Evolutionary conservation across 2,113 vertebrate genomes (phyloP).

Genomic region (Phaethon lepturus): DNA sequence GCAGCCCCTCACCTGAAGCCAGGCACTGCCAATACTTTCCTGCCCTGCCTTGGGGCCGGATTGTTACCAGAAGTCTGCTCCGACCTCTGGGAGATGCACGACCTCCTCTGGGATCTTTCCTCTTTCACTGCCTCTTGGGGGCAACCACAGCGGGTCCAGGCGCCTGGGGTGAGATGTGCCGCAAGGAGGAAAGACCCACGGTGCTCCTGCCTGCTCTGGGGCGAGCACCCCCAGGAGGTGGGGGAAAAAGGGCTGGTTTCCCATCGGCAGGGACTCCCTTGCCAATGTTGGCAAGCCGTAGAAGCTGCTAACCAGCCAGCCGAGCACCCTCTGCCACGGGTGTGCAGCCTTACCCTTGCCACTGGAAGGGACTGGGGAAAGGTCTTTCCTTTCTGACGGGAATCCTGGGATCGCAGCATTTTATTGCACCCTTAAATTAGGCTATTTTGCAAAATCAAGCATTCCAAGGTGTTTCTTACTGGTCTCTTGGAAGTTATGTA

Average conservation of each 20-base stretch:
- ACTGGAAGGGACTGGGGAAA: neutral
- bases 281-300: neutral
- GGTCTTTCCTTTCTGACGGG: neutral
- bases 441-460: neutral
- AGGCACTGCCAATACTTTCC: neutral
- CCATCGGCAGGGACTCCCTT: neutral
- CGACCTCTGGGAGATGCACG: neutral
- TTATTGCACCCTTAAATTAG: fast-evolving
- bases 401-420: neutral
- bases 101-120: neutral
- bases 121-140: neutral
- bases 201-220: neutral
- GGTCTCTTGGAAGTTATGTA: neutral
- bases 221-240: fast-evolving
- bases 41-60: neutral
- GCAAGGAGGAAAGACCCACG: neutral
- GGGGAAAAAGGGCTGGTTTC: neutral
- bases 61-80: neutral
- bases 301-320: neutral
- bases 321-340: neutral
- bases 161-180: fast-evolving
- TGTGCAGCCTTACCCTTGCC: neutral
- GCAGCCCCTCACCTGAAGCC: neutral
- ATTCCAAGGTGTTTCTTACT: neutral
- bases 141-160: neutral